Evolutionary conservation across 2,113 vertebrate genomes (phyloP).

Genomic region (Erythrocercus mccallii): DNA sequence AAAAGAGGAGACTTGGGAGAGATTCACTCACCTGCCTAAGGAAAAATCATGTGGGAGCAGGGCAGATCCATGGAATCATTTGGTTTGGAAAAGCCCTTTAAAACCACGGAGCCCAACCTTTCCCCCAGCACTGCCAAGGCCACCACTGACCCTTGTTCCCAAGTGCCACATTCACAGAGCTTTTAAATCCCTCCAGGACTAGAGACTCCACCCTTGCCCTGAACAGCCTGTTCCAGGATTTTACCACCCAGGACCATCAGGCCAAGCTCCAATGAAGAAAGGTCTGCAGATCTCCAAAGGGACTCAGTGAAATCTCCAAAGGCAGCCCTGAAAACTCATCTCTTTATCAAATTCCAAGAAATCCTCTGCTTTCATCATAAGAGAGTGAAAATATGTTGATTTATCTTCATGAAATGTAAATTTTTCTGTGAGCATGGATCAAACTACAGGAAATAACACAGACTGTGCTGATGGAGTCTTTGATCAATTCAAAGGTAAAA

Average conservation of each 20-base stretch:
- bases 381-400: background rate
- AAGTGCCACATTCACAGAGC: background rate
- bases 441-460: background rate
- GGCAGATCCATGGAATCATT: background rate
- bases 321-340: background rate
- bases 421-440: background rate
- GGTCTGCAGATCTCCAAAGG: background rate
- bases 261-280: background rate
- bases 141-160: background rate
- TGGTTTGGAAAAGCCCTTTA: background rate
- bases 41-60: rapidly evolving
- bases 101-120: background rate
- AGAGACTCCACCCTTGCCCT: background rate
- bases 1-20: background rate
- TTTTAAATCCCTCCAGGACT: background rate
- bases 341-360: background rate
- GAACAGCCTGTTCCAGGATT: background rate
- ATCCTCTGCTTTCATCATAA: background rate
- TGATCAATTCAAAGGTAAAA: background rate
- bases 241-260: background rate
- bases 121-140: background rate
- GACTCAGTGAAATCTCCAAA: background rate
- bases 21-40: background rate
- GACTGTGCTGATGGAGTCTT: background rate
- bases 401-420: background rate